Base-by-base conservation (phyloP, 1,140 invertebrate species). In the Drosophila bifasciata region DNA sequence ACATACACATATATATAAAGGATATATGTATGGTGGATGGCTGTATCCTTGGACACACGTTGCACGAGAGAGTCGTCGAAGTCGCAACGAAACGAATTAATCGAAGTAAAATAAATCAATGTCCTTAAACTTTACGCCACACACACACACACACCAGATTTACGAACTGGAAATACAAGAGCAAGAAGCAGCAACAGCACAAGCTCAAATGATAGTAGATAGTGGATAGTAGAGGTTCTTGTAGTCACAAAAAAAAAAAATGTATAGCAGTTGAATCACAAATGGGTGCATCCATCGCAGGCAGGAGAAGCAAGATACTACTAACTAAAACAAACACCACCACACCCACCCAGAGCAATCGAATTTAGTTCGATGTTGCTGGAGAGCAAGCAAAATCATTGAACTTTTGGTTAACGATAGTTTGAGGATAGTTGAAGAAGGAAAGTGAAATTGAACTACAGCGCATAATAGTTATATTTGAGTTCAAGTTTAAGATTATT, bases 21-120 rank as follows among this genome's bases (percentile, higher is more conserved):
- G 41, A 70, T 71, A 44, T n/a, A 45, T 52, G n/a, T 49, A 25
- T 41, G 60, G 13, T 44, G n/a, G n/a, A 49, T 25, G 60, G 56
- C 71, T 55, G 55, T 55, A 69, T 25, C 60, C 50, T 53, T 67
- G 61, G 64, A 68, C 62, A 68, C 64, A 68, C 62, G 62, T 52
- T 55, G 64, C 49, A 71, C 52, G 19, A 16, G 56, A 23, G 32
- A 4, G 32, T 13, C 11, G 32, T 11, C 4, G 32, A 11, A 36
- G 23, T n/a, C n/a, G n/a, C 45, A 51, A 66, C 63, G 66, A 84
- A 90, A 89, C 77, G 74, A 85, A 90, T 90, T 90, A 90, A 90
- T 90, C 88, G 88, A 90, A 90, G 73, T 90, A 62, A 90, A 90
- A 90, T 90, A 90, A 90, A 90, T 90, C 88, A 90, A 90, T 81